Evolutionary conservation across 2,888 invertebrate species (phyloP), one percentile per base, ranked within the genome.

Genomic region (Rhabditoides inermis): DNA sequence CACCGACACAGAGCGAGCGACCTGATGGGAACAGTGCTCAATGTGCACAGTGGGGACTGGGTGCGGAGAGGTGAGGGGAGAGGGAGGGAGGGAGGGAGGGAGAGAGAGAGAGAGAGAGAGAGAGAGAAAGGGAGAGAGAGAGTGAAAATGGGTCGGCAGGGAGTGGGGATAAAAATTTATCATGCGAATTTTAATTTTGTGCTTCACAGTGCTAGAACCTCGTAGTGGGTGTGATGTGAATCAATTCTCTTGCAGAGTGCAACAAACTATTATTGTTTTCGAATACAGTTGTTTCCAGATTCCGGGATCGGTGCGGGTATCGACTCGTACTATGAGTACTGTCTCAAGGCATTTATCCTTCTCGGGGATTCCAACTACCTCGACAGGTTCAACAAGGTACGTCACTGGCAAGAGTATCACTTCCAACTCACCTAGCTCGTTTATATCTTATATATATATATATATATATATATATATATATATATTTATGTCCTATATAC

Each of bases 221-320:
- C n/a, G n/a, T n/a, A n/a, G n/a, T n/a, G n/a, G n/a, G n/a, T n/a
- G n/a, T n/a, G n/a, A n/a, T 32, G 10, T 10, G 32, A 32, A 32
- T 23, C n/a, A n/a, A 12, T 7, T 40, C 40, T 7, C 20, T 12
- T 7, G 7, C 40, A 40, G 7, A 40, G 6, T 7, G 6, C 20
- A 40, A 20, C 15, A 40, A 7, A 6, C 20, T 40, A 40, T n/a
- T 7, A 12, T 40, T 40, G 40, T 6, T n/a, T 40, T n/a, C 40
- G 27, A 7, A 22, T 23, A 12, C 23, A 32, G 22, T 18, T 20
- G 4, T 27, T 61, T 63, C 47, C 72, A 81, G 94, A 95, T 78
- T 88, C 91, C 1, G 92, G 95, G 1, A 90, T 98, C 6, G 95
- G 95, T n/a, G 95, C 95, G 15, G 95, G 95, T 26, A 92, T 95